These are phyloP conservation scores for Cryptus viduatorius DNA, from an alignment of 2,888 invertebrate species.

Conservation along the genomic window DNA sequence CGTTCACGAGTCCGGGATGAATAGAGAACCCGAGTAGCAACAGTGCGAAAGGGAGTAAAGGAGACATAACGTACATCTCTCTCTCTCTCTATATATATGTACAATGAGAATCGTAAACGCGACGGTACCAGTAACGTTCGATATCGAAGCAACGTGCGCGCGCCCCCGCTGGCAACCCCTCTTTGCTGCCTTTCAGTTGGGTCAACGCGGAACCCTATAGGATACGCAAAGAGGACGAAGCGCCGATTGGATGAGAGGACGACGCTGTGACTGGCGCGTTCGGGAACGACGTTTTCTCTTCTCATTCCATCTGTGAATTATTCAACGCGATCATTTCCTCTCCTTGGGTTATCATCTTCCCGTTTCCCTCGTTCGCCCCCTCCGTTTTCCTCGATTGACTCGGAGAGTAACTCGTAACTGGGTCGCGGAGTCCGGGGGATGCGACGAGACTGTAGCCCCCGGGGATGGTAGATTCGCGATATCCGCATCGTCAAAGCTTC, in stretches of 20 bases:
- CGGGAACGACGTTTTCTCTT: not conserved
- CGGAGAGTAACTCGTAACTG: not conserved
- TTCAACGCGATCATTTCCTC: constrained; percentile 48
- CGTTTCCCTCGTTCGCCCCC: not conserved
- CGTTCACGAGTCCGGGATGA: not conserved
- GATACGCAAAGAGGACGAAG: not conserved
- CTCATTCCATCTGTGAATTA: constrained; percentile 36
- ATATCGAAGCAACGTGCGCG: constrained; percentile 36
- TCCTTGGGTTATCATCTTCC: constrained; percentile 28
- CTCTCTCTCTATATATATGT: not conserved
- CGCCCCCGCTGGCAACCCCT: constrained; percentile 9
- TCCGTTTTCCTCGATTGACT: not conserved
- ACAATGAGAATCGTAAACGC: not conserved
- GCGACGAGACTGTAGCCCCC: not conserved
- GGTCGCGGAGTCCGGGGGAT: constrained; percentile 22
- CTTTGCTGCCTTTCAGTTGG: not conserved
- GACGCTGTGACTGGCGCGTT: constrained; percentile 2
- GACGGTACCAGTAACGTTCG: constrained; percentile 37
- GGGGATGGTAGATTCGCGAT: no score
- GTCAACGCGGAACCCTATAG: not conserved
- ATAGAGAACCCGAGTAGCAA: no score
- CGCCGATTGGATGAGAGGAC: not conserved
- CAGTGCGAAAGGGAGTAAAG: not conserved
- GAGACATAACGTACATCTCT: not conserved
- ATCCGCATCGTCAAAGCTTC: no score